Base-by-base conservation (phyloP, 2,888 invertebrate species). In the Nymphalis c-album region DNA sequence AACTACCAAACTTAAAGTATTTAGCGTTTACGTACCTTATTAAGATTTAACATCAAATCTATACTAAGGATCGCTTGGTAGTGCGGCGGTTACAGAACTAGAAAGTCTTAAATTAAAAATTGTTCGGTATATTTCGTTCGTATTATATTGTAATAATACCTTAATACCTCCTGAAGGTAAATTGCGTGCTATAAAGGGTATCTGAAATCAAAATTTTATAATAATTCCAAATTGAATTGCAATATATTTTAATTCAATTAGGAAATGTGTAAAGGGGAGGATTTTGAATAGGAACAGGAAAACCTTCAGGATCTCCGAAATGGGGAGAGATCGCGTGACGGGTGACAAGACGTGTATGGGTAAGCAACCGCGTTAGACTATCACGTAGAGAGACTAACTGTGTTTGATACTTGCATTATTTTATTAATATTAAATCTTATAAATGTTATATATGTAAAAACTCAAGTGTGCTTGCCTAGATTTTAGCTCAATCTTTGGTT, bases 331-430 rank as follows among this genome's bases (percentile, higher is more conserved):
- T 68, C 85, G 82, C 85, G 87, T 83, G 89, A 88, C 87, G 87
- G 87, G 83, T 90, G 90, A 90, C 90, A 90, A 85, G 86, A 83
- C 85, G 84, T 86, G 82, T 84, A 74, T 83, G 86, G 86, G 86
- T 88, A 90, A 87, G 86, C 84, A 86, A 84, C 82, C 81, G 79
- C 79, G 80, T 79, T 77, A 78, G 76, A 76, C 75, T 73, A 73
- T 73, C 71, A 72, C 76, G 69, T 77, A 80, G 70, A 69, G 46
- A 55, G 77, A 76, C 63, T 45, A 16, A 70, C 64, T 20, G 17
- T 59, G 76, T 71, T 87, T 86, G 85, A 85, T 87, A 80, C 72
- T 85, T 84, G 67, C 35, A 31, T 13, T 50, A 31, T 31, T n/a
- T 57, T 57, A 18, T 6, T 3, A 3, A 22, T 26, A 40, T 20